Evolutionary conservation across 2,888 invertebrate genomes (phyloP).

Genomic region (Uloborus plumipes): DNA sequence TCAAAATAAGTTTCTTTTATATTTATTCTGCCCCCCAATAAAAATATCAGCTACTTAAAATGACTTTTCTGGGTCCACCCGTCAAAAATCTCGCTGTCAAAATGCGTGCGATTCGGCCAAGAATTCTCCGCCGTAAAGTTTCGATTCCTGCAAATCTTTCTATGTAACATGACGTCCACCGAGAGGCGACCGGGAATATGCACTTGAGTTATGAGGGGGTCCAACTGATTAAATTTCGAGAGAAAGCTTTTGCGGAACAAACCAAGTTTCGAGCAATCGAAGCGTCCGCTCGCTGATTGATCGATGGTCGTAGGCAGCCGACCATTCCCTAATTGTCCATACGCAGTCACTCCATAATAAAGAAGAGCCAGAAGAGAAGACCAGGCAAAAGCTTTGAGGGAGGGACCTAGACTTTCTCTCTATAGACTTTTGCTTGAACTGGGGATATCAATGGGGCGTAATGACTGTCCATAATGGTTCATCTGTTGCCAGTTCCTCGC

Average conservation of each 20-base stretch:
- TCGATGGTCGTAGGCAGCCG: constrained; percentile 39
- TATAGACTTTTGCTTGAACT: constrained; percentile 52
- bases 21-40: no score
- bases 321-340: constrained; percentile 60
- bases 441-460: constrained; percentile 54
- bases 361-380: constrained; percentile 39
- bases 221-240: constrained; percentile 43
- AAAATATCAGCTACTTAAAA: no score
- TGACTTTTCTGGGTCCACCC: no score
- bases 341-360: constrained; percentile 48
- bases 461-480: constrained; percentile 64
- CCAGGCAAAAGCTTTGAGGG: constrained; percentile 12
- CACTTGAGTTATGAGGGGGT: constrained; percentile 23
- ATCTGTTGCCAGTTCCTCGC: constrained; percentile 57
- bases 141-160: no score
- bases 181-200: neutral
- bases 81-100: no score
- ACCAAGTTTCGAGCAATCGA: constrained; percentile 22
- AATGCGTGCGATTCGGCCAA: no score
- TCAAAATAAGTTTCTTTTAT: no score
- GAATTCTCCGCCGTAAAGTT: no score
- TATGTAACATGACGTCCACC: neutral
- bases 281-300: constrained; percentile 45
- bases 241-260: constrained; percentile 41
- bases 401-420: constrained; percentile 16